Conservation (phyloP, 2,888 invertebrate species). For the Polyommatus iphigenia region DNA sequence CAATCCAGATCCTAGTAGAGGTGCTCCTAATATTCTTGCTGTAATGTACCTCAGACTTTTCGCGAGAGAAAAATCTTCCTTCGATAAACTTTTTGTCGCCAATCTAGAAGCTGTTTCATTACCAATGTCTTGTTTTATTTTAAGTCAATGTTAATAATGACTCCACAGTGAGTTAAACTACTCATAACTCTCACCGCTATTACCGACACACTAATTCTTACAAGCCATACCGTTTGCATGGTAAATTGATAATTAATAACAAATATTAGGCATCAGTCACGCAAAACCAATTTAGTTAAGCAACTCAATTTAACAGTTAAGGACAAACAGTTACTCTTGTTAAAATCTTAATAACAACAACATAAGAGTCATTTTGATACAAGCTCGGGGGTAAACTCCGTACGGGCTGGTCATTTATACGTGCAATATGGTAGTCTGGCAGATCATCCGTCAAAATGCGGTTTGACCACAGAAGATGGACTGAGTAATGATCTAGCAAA, state of each 20-base stretch:
- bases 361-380: neutral
- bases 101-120: too few relatives aligned
- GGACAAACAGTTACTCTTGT: neutral
- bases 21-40: too few relatives aligned
- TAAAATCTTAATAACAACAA: neutral
- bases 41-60: too few relatives aligned
- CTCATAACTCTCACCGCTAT: neutral
- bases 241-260: slow-evolving; percentile 32
- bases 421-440: slow-evolving; percentile 27
- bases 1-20: too few relatives aligned
- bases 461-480: neutral
- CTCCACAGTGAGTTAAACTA: neutral
- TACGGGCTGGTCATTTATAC: neutral
- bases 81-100: too few relatives aligned
- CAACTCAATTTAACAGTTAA: slow-evolving; percentile 31
- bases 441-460: slow-evolving; percentile 21
- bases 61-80: too few relatives aligned
- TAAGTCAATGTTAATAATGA: too few relatives aligned
- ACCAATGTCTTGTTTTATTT: too few relatives aligned
- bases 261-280: slow-evolving; percentile 27
- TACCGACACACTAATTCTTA: slow-evolving; percentile 3
- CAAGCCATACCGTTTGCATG: slow-evolving; percentile 9
- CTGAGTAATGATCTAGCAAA: neutral
- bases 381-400: neutral
- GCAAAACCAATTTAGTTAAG: slow-evolving; percentile 28